Evolutionary conservation across 2,888 invertebrate species (phyloP).

Genomic region (Anarsia innoxiella): DNA sequence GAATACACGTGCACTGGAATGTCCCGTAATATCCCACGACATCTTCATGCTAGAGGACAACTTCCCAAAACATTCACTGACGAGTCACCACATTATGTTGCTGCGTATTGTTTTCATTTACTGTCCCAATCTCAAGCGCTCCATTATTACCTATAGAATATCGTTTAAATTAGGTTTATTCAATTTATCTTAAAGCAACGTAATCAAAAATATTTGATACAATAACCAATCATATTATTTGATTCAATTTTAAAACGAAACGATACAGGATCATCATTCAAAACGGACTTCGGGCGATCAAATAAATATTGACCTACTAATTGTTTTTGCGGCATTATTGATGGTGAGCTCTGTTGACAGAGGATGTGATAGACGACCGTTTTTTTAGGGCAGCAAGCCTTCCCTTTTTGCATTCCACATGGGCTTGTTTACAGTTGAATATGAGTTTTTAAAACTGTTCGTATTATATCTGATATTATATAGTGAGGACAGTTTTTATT

Average conservation of each 20-base stretch:
- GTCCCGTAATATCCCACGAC: conserved; percentile 50
- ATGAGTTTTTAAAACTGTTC: too few relatives aligned
- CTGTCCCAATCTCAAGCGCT: background rate
- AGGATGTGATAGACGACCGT: conserved; percentile 64
- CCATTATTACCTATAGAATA: too few relatives aligned
- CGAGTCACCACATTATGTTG: too few relatives aligned
- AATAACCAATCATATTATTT: conserved; percentile 9
- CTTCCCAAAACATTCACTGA: too few relatives aligned
- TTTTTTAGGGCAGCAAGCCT: conserved; percentile 53
- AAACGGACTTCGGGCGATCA: conserved; percentile 49
- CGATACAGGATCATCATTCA: conserved; percentile 42
- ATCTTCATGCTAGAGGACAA: conserved; percentile 60
- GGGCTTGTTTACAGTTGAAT: too few relatives aligned
- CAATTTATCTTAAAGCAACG: too few relatives aligned
- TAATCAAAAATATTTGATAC: too few relatives aligned
- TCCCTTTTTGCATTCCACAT: too few relatives aligned
- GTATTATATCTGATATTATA: too few relatives aligned
- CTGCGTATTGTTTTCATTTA: conserved; percentile 2
- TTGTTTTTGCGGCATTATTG: conserved; percentile 70
- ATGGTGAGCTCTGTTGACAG: conserved; percentile 61
- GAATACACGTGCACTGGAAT: conserved; percentile 58
- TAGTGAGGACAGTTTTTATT: too few relatives aligned
- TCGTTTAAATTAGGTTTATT: background rate
- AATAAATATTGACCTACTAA: conserved; percentile 72
- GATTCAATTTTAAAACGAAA: conserved; percentile 20